These are phyloP conservation scores for Sturnira hondurensis DNA, from an alignment of 2,113 vertebrate species.

Conservation along the genomic window DNA sequence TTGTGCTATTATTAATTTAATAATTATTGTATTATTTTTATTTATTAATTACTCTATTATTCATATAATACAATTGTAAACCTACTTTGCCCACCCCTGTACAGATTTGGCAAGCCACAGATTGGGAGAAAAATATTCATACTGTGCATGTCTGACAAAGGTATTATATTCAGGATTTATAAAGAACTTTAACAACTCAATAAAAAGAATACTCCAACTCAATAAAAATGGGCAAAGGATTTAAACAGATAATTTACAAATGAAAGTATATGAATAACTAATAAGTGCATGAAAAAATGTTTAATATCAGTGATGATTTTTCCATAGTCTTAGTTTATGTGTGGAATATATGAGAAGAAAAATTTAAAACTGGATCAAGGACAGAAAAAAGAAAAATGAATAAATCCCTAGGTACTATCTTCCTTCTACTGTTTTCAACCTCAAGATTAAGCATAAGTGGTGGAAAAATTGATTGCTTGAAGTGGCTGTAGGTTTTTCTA, in stretches of 20 bases:
- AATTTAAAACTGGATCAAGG: background rate
- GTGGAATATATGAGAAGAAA: background rate
- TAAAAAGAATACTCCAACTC: background rate
- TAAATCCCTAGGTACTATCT: background rate
- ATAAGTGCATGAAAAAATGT: background rate
- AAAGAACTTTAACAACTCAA: background rate
- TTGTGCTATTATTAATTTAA: background rate
- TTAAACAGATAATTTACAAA: background rate
- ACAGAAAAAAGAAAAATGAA: background rate
- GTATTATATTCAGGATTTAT: background rate
- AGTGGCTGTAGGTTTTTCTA: background rate
- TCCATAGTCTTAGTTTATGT: background rate
- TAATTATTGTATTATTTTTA: background rate
- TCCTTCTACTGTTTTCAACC: background rate
- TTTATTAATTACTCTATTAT: background rate
- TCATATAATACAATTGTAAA: background rate
- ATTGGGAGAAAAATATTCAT: background rate
- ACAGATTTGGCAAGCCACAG: background rate
- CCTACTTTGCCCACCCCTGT: background rate
- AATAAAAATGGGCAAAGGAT: background rate
- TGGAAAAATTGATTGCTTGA: background rate
- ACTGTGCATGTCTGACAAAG: background rate
- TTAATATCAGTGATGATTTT: background rate
- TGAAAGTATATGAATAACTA: background rate
- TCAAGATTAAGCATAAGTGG: conserved; percentile 1